Conservation (phyloP, 2,888 invertebrate genomes). For the Polyploca ridens region DNA sequence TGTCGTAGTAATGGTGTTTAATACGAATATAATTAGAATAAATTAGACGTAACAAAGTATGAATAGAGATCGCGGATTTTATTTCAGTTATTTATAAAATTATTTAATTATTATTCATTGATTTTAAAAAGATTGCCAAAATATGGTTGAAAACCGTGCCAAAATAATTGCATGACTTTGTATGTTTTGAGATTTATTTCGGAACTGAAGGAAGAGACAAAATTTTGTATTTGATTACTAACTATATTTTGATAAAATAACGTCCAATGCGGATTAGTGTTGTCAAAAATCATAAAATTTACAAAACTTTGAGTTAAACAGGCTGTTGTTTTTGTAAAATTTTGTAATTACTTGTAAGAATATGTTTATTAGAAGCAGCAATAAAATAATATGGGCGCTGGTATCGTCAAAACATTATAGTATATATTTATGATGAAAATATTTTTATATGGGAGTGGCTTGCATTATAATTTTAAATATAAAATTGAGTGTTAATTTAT, state of each 20-base stretch:
- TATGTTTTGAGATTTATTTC: not conserved
- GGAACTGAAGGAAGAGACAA: not conserved
- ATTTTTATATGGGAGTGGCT: constrained; percentile 56
- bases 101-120: not conserved
- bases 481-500: constrained; percentile 36
- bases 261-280: not conserved
- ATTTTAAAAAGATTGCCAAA: not conserved
- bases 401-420: constrained; percentile 38
- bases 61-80: constrained; percentile 26
- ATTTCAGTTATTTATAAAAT: not conserved
- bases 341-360: constrained; percentile 20
- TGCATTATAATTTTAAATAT: constrained; percentile 40
- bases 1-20: constrained; percentile 65
- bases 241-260: not conserved
- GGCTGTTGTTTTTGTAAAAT: constrained; percentile 9
- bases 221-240: not conserved
- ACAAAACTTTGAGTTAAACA: not conserved
- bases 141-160: not conserved
- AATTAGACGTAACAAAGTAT: constrained; percentile 41
- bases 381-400: constrained; percentile 44
- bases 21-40: constrained; percentile 45
- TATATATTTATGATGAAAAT: constrained; percentile 45
- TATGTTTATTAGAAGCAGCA: constrained; percentile 33
- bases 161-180: not conserved
- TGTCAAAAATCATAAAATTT: not conserved